Evolutionary conservation across 2,888 invertebrate genomes (phyloP).

Genomic region (Adela reaumurella): DNA sequence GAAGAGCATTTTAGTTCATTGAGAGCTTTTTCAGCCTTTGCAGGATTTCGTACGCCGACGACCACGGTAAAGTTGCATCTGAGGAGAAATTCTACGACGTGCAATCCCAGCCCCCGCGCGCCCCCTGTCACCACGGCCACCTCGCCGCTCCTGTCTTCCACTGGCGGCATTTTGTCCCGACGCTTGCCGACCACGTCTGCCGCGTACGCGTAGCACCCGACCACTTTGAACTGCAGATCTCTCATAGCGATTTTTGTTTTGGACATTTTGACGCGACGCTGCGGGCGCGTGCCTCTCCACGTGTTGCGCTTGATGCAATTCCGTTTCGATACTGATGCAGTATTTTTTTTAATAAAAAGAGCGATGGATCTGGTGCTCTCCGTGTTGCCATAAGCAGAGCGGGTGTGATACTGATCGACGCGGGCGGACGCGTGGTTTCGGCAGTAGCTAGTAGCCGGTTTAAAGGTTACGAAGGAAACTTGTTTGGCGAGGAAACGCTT

Average conservation of each 20-base stretch:
- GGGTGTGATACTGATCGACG: no score
- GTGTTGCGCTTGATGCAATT: no score
- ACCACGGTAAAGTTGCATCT: slow-evolving; percentile 72
- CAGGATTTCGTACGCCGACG: slow-evolving; percentile 68
- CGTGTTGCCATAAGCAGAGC: no score
- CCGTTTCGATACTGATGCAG: no score
- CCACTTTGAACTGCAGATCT: neutral
- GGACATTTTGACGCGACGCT: no score
- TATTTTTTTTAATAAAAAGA: no score
- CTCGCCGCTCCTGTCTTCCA: slow-evolving; percentile 46
- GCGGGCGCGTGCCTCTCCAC: no score
- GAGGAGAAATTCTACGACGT: slow-evolving; percentile 71
- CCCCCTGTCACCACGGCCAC: slow-evolving; percentile 85
- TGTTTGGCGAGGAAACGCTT: no score
- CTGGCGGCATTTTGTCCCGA: neutral
- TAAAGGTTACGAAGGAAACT: no score
- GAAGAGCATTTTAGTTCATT: slow-evolving; percentile 46
- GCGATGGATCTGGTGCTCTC: no score
- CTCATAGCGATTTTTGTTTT: neutral
- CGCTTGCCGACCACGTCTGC: neutral
- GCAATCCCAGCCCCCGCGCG: slow-evolving; percentile 77
- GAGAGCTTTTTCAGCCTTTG: slow-evolving; percentile 37
- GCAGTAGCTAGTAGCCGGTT: no score
- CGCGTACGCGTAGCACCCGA: neutral
- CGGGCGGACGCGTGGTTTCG: no score